Percentiles rank a stretch among this genome's conserved stretches.
Evolutionary conservation across 2,888 invertebrate species (phyloP).

Genomic region (Thera obeliscata): DNA sequence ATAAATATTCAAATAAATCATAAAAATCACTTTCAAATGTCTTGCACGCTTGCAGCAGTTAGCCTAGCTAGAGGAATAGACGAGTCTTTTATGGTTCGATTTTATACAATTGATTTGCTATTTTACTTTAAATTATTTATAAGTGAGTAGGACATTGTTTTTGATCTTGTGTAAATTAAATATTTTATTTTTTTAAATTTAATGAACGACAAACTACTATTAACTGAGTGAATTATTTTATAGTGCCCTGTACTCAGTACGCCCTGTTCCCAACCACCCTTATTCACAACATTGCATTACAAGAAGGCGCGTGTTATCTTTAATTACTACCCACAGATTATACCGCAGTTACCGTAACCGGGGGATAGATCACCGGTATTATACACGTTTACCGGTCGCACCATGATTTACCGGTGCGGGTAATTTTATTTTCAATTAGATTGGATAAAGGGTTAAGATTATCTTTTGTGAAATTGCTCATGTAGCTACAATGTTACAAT

Average conservation of each 20-base stretch:
- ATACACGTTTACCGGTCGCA: constrained; percentile 28
- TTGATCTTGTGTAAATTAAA: too few relatives aligned
- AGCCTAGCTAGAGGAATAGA: too few relatives aligned
- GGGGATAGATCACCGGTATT: constrained; percentile 30
- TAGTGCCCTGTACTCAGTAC: neutral
- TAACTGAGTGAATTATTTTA: neutral
- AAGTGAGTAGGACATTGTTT: too few relatives aligned
- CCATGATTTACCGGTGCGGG: constrained; percentile 30
- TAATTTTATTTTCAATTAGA: constrained; percentile 38
- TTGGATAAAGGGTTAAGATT: constrained; percentile 20
- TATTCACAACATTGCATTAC: constrained; percentile 30
- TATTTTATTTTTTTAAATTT: too few relatives aligned
- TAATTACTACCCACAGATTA: constrained; percentile 33
- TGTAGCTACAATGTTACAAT: neutral
- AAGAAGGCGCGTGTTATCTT: constrained; percentile 34
- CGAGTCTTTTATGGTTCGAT: too few relatives aligned
- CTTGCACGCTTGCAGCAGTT: too few relatives aligned
- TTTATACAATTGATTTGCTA: too few relatives aligned
- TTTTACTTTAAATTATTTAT: too few relatives aligned
- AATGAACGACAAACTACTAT: too few relatives aligned
- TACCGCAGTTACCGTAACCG: constrained; percentile 4
- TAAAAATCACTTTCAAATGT: too few relatives aligned
- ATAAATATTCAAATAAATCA: too few relatives aligned
- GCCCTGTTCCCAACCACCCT: constrained; percentile 13
- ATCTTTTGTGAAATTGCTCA: constrained; percentile 16